These are phyloP conservation scores for Orthonevra nobilis DNA, from an alignment of 2,888 invertebrate genomes.

Conservation along the genomic window DNA sequence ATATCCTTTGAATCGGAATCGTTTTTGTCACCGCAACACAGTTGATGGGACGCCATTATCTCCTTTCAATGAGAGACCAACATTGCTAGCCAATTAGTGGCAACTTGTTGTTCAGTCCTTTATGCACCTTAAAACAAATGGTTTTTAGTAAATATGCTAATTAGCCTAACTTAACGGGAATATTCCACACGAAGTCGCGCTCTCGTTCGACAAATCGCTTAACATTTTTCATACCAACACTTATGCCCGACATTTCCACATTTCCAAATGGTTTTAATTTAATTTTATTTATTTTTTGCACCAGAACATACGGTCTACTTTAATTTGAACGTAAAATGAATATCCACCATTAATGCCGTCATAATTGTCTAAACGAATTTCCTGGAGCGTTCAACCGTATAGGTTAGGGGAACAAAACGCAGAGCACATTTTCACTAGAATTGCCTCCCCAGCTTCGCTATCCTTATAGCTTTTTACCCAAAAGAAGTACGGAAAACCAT, in stretches of 20 bases:
- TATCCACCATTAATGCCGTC: conserved; percentile 30
- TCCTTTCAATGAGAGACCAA: neutral
- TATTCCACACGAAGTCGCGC: no score
- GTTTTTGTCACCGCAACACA: no score
- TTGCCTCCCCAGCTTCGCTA: neutral
- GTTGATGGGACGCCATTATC: neutral
- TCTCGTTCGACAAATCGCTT: neutral
- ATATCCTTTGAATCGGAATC: no score
- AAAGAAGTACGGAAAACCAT: conserved; percentile 17
- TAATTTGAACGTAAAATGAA: conserved; percentile 28
- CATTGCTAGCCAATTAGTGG: neutral
- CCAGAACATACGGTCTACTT: conserved; percentile 3
- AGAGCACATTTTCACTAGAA: no score
- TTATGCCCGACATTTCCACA: conserved; percentile 8
- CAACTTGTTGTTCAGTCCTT: conserved; percentile 12
- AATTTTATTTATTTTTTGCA: no score
- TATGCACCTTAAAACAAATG: neutral
- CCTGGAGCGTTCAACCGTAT: conserved; percentile 18
- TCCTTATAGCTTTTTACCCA: neutral
- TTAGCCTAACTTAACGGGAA: neutral
- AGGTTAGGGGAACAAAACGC: conserved; percentile 6
- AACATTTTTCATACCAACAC: conserved; percentile 5
- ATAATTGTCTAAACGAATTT: conserved; percentile 30
- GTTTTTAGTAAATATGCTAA: neutral
- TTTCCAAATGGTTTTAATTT: conserved; percentile 1